A percentile compares a stretch with the other conserved stretches of the same genome.
phyloP scores from a whole-genome alignment of 2,797 vertebrate genomes.

The Sandelia bainsii region DNA sequence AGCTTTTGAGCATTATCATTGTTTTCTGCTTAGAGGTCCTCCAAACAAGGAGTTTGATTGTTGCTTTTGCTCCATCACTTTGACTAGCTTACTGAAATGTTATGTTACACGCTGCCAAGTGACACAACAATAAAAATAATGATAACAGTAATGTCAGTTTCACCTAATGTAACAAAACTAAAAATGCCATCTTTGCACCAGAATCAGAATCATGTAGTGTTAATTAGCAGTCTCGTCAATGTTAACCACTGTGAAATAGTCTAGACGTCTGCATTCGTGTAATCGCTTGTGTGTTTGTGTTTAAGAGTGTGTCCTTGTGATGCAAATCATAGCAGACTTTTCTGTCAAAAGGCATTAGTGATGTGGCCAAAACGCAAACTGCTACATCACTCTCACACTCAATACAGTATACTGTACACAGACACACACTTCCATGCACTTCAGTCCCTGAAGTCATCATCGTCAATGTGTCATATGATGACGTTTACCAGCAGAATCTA shows the following conservation, averaged over 20 bases:
- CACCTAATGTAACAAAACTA: neutral
- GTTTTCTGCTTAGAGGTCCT: no score
- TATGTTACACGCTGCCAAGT: no score
- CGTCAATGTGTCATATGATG: conserved; percentile 61
- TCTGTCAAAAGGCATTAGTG: conserved; percentile 68
- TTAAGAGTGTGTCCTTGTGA: conserved; percentile 35
- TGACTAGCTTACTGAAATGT: no score
- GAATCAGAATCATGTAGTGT: neutral
- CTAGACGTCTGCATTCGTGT: conserved; percentile 30
- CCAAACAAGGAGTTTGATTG: no score
- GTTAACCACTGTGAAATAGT: conserved; percentile 32
- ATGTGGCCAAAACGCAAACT: conserved; percentile 41
- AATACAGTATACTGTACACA: conserved; percentile 32
- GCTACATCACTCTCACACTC: conserved; percentile 37
- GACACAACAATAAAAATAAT: no score
- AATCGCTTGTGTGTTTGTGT: conserved; percentile 17
- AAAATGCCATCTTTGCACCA: neutral
- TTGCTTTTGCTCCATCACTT: neutral
- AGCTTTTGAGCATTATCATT: neutral
- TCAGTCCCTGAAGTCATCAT: conserved; percentile 30
- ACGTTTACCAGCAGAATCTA: conserved; percentile 47
- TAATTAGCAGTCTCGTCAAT: no score
- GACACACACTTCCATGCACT: conserved; percentile 23
- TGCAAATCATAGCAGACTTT: conserved; percentile 62
- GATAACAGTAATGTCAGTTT: no score